phyloP scores from a whole-genome alignment of 2,888 invertebrate species.

The Catocala fraxini region DNA sequence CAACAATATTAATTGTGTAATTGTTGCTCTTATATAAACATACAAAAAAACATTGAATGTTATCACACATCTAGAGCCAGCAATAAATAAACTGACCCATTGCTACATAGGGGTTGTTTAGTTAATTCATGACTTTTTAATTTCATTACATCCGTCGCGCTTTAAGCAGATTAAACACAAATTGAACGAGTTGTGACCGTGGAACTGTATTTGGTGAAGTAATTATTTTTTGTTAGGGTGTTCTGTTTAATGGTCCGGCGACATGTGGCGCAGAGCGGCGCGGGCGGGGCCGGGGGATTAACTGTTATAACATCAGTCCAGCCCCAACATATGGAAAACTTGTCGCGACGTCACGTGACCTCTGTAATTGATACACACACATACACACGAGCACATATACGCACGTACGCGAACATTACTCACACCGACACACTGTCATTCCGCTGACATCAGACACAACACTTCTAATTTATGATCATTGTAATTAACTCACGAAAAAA shows the following conservation, averaged over 20 bases:
- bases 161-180: constrained; percentile 60
- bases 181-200: constrained; percentile 70
- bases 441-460: constrained; percentile 23
- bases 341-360: constrained; percentile 57
- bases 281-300: constrained; percentile 49
- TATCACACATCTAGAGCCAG: constrained; percentile 33
- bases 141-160: constrained; percentile 54
- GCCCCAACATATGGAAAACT: constrained; percentile 69
- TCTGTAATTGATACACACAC: constrained; percentile 43
- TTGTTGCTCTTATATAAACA: constrained; percentile 13
- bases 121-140: constrained; percentile 60
- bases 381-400: background rate
- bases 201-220: constrained; percentile 75
- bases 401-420: background rate
- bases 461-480: constrained; percentile 41
- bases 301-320: constrained; percentile 56
- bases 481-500: constrained; percentile 46
- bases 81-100: constrained; percentile 33
- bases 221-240: constrained; percentile 84
- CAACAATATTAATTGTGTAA: constrained; percentile 3
- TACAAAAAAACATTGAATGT: constrained; percentile 22
- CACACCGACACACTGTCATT: constrained; percentile 27
- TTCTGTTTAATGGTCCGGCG: constrained; percentile 75
- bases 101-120: constrained; percentile 47
- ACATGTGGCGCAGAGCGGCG: constrained; percentile 70